phyloP scores from a whole-genome alignment of 2,113 vertebrate species.

The Crotalus helleri region DNA sequence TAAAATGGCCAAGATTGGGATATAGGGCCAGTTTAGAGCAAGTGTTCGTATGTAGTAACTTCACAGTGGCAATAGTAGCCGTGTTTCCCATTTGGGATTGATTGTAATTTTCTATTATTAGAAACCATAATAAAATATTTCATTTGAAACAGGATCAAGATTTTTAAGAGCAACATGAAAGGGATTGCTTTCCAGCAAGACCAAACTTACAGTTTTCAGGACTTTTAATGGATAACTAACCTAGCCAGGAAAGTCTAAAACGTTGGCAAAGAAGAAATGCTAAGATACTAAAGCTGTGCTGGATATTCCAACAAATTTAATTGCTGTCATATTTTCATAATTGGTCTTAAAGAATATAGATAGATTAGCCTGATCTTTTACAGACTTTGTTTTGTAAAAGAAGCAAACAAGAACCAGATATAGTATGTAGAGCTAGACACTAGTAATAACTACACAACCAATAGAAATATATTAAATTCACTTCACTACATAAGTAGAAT shows the following conservation, averaged over 20 bases:
- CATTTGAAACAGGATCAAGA: constrained; percentile 53
- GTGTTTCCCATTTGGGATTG: constrained; percentile 30
- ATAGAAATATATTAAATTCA: background rate
- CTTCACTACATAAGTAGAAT: background rate
- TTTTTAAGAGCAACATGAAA: constrained; percentile 52
- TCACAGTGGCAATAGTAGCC: background rate
- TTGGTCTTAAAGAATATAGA: background rate
- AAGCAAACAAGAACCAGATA: background rate
- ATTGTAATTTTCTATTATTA: constrained; percentile 53
- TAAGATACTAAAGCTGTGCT: background rate
- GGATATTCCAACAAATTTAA: background rate
- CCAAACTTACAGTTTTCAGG: constrained; percentile 37
- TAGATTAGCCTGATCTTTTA: background rate
- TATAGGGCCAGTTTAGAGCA: background rate
- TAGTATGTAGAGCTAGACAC: background rate
- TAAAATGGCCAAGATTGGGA: background rate
- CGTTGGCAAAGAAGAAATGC: background rate
- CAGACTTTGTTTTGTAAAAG: background rate
- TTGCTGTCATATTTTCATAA: background rate
- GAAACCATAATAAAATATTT: constrained; percentile 52
- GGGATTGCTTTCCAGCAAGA: constrained; percentile 47
- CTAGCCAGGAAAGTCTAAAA: background rate
- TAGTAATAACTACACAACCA: background rate
- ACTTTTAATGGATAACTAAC: background rate
- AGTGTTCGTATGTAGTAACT: background rate